Evolutionary conservation across 2,113 vertebrate species (phyloP), one percentile per base, ranked within the genome.

Genomic region (Gasterosteus nipponicus): DNA sequence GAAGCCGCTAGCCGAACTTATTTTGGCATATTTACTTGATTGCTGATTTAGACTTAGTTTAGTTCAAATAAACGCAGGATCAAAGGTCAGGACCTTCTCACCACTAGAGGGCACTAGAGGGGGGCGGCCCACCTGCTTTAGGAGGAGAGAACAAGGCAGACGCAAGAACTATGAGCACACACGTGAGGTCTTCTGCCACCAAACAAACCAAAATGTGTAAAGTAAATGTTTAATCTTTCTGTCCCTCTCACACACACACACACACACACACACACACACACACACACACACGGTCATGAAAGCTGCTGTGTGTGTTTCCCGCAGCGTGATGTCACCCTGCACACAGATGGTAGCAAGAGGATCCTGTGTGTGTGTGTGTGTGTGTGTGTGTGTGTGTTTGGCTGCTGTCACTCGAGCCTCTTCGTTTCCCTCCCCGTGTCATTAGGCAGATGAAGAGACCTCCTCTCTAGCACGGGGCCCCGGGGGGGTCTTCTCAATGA

Each of bases 31-130:
- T 47, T 49, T 10, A 60, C n/a, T 49, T 1, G 0, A 51, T 61
- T 31, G 14, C 33, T 64, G 9, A 65, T 14, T 33, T 1, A 29
- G n/a, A 26, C 10, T 53, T 26, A 54, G 22, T 54, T 54, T 26
- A 26, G 51, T 54, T 54, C 22, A 7, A 38, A 38, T 38, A 38
- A 5, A 47, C 38, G 22, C n/a, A 58, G 5, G 22, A 69, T 16
- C 19, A 63, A 73, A 63, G 62, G 75, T 79, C 58, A 69, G 5
- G 61, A 66, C 77, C 82, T 77, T 73, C 81, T 69, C 15, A 75
- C 87, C 91, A 89, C 85, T 85, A 92, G 91, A 86, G 87, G 90
- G 90, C 91, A 89, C 85, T 85, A 92, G 91, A 86, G 87, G 90
- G 90, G 44, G 83, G 75, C 29, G 62, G 2, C 49, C 78, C 71